Conservation (phyloP, 2,888 invertebrate genomes). For the Acronicta psi region DNA sequence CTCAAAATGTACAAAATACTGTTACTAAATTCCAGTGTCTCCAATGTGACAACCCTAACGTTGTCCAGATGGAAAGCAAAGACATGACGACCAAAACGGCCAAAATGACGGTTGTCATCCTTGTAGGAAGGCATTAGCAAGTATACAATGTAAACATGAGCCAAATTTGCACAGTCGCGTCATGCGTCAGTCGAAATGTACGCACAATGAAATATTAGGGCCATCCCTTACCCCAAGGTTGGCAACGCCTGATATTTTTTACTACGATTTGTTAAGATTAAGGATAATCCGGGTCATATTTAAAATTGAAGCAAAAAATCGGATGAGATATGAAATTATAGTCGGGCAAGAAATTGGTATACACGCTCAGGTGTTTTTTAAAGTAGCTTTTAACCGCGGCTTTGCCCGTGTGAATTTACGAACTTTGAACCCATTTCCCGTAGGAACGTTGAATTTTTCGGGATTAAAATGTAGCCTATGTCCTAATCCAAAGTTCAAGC, state of each 20-base stretch:
- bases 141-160: slow-evolving; percentile 31
- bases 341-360: too few relatives aligned
- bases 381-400: too few relatives aligned
- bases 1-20: too few relatives aligned
- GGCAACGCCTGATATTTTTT: slow-evolving; percentile 18
- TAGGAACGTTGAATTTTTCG: too few relatives aligned
- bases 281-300: slow-evolving; percentile 1
- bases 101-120: slow-evolving; percentile 5
- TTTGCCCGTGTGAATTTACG: too few relatives aligned
- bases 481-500: too few relatives aligned
- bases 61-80: slow-evolving; percentile 11
- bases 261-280: slow-evolving; percentile 18
- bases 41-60: slow-evolving; percentile 9
- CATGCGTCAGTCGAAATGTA: slow-evolving; percentile 23
- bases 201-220: slow-evolving; percentile 39
- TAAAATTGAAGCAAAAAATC: neutral
- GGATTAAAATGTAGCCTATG: too few relatives aligned
- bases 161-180: slow-evolving; percentile 24
- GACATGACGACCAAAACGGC: slow-evolving; percentile 2
- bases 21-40: too few relatives aligned
- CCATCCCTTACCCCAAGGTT: slow-evolving; percentile 26
- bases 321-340: too few relatives aligned
- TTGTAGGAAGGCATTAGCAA: slow-evolving; percentile 22
- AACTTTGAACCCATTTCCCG: too few relatives aligned
- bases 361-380: too few relatives aligned